Evolutionary conservation across 1,140 invertebrate species (phyloP), one percentile per base, ranked within the genome.

Genomic region (Dinothrombium tinctorium): DNA sequence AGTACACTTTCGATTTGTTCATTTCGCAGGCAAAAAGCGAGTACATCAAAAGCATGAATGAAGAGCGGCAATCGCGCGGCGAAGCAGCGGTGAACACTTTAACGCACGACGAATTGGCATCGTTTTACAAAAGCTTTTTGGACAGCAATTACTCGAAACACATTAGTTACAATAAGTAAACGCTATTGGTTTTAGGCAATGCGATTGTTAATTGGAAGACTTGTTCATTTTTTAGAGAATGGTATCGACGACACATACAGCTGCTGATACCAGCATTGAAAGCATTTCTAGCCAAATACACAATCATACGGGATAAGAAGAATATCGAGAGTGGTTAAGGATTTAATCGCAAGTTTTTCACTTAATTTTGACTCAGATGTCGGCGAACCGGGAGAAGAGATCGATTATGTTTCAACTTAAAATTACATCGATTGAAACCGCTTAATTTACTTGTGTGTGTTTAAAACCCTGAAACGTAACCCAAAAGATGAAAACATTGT

Each of bases 191-290:
- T 20, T 35, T 20, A 35, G 17, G 8, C 15, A 7, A 7, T 14
- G 8, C 12, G 15, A 8, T 14, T n/a, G 19, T 15, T 35, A n/a
- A n/a, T 35, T 35, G 8, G 8, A 9, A 19, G 8, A 7, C 8
- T n/a, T 29, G 23, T 33, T 21, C 23, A 14, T 44, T 42, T 33
- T 41, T 14, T 17, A 45, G 43, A 8, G 41, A 45, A 45, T 45
- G 43, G 43, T 45, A 45, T 26, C 21, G 26, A 28, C 12, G 17
- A 8, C 21, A 45, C 21, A 7, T 41, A 6, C 24, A 17, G 14
- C 31, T 45, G 2, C 23, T 45, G 21, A 17, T 15, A 25, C 63
- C 24, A 69, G 66, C 40, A 68, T 66, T 39, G 7, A 35, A 19
- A 35, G 33, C 33, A 8, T 8, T 9, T 20, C 26, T 28, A 28